Percentiles rank a stretch among this genome's conserved stretches.
These are phyloP conservation scores for Cynopterus brachyotis DNA, from an alignment of 2,113 vertebrate genomes.

Conservation along the genomic window DNA sequence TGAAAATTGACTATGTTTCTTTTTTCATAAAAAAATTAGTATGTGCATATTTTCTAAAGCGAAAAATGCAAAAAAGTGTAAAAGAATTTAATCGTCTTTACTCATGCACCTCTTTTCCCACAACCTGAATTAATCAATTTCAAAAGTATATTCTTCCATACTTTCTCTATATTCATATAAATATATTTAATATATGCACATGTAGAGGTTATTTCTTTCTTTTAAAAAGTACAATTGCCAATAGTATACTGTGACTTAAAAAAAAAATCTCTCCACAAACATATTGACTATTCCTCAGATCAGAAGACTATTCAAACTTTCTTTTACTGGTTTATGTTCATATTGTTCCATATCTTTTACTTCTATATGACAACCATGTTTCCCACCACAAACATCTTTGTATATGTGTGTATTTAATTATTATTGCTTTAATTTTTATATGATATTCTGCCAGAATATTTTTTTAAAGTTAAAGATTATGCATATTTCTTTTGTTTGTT, in stretches of 20 bases:
- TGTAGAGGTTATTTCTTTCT: neutral
- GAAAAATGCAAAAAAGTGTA: neutral
- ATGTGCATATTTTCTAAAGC: neutral
- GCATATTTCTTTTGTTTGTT: neutral
- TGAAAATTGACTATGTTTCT: neutral
- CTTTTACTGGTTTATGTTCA: neutral
- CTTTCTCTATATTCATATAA: neutral
- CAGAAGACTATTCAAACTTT: neutral
- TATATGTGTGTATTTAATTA: neutral
- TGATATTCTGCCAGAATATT: neutral
- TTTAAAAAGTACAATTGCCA: neutral
- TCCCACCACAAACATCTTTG: neutral
- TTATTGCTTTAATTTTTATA: neutral
- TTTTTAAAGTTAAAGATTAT: neutral
- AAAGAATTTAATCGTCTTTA: neutral
- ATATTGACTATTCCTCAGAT: neutral
- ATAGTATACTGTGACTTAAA: neutral
- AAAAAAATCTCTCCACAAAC: neutral
- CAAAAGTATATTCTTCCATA: neutral
- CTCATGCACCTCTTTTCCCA: neutral
- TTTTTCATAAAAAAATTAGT: neutral
- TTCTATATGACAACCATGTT: neutral
- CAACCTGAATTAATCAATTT: neutral
- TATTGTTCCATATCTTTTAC: neutral
- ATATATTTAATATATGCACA: neutral